Evolutionary conservation across 2,797 vertebrate species (phyloP), one percentile per base, ranked within the genome.

Genomic region (Coranthus polyacanthus): DNA sequence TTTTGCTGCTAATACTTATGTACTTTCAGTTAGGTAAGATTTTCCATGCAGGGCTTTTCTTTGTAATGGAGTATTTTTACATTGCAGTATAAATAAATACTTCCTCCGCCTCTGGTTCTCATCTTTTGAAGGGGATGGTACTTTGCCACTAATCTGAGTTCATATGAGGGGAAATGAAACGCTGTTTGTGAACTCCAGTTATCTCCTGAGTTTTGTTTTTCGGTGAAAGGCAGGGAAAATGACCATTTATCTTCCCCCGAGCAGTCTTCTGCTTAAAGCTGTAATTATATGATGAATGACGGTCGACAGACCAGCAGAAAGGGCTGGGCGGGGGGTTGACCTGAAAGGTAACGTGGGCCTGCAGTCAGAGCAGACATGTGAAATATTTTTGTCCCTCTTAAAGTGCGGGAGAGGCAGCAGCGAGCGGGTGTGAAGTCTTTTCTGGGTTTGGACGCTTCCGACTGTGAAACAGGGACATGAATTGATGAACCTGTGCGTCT

Each of bases 301-400:
- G 50, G 63, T 39, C 0, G 5, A 54, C 46, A 49, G 49, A 44
- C 12, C 32, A 52, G 37, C 22, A 49, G 24, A 57, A 32, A 37
- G 17, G 13, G 52, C 22, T 39, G 41, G 47, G 21, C 1, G 55
- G 51, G 50, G 36, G 26, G 50, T 57, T 76, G 76, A 78, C 57
- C 66, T 77, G 67, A 75, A 54, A 84, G 58, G 67, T 78, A 79
- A 72, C 34, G 50, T 7, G 39, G 53, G 44, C 75, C 67, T 73
- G 77, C 6, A 49, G 79, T 80, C 81, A 71, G 57, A 82, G 72
- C 74, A 87, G 84, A 90, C 84, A 64, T 85, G 88, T 83, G 78
- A 93, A 89, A 92, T 91, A 86, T 85, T 88, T 93, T 69, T 26
- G 52, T 72, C 69, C 51, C 47, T 67, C 64, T 88, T 78, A 76